Conservation (phyloP, 1,140 invertebrate genomes). For the Drosophila elegans region DNA sequence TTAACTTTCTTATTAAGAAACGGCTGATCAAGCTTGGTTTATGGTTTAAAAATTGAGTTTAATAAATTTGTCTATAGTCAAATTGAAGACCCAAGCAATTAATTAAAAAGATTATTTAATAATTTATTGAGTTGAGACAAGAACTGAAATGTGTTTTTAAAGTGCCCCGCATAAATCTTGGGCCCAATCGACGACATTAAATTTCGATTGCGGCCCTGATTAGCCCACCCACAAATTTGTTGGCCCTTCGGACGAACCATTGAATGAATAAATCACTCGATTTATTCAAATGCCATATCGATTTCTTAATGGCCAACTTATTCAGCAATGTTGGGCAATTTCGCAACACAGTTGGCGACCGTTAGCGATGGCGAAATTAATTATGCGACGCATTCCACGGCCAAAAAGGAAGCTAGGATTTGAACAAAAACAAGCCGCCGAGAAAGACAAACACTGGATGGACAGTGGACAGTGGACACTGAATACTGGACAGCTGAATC, state of each 20-base stretch:
- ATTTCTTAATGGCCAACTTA: slow-evolving; percentile 42
- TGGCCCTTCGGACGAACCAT: not conserved
- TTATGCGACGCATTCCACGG: slow-evolving; percentile 29
- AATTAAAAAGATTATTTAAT: too few species aligned
- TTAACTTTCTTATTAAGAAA: too few species aligned
- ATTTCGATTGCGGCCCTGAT: not conserved
- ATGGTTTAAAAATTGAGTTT: not conserved
- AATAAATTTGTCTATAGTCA: not conserved
- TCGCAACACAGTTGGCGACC: slow-evolving; percentile 6
- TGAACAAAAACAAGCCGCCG: not conserved
- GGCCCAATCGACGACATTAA: not conserved
- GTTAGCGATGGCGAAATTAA: slow-evolving; percentile 24
- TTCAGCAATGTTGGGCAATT: slow-evolving; percentile 22
- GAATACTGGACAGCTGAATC: slow-evolving; percentile 58
- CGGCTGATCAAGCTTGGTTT: too few species aligned
- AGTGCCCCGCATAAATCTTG: not conserved
- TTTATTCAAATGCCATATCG: slow-evolving; percentile 44
- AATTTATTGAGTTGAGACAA: not conserved
- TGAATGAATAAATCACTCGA: slow-evolving; percentile 35
- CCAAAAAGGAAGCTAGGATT: slow-evolving; percentile 8
- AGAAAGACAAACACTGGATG: slow-evolving; percentile 25
- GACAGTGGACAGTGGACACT: slow-evolving; percentile 15
- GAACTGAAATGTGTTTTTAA: not conserved
- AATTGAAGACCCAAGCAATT: not conserved
- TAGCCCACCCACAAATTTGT: not conserved